Percentiles rank a stretch among this genome's conserved stretches.
These are phyloP conservation scores for Lithophane leautieri DNA, from an alignment of 2,888 invertebrate species.

Conservation along the genomic window DNA sequence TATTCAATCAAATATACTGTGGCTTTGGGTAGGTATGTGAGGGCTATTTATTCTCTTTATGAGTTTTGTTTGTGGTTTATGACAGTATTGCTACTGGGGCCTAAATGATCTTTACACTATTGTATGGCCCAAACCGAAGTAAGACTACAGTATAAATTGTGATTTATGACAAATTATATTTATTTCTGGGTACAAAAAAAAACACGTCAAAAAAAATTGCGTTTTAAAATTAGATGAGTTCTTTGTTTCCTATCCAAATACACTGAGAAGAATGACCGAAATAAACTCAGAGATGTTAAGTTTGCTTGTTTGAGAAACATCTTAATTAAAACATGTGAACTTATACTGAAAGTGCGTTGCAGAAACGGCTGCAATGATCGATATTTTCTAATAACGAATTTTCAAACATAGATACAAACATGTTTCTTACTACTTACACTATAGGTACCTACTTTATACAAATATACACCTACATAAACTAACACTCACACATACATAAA, in stretches of 20 bases:
- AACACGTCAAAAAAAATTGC: background rate
- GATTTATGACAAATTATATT: background rate
- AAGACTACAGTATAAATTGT: background rate
- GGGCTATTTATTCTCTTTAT: constrained; percentile 12
- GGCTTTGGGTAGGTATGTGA: constrained; percentile 1
- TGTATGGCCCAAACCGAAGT: background rate
- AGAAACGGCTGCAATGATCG: background rate
- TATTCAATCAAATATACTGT: constrained; percentile 54
- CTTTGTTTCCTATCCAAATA: background rate
- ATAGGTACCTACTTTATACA: background rate
- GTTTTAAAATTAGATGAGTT: background rate
- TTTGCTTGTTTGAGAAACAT: background rate
- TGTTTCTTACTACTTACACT: background rate
- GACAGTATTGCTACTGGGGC: no score
- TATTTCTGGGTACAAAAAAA: background rate
- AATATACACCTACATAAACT: constrained; percentile 4
- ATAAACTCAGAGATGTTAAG: no score
- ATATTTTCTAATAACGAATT: background rate
- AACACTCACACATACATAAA: constrained; percentile 40
- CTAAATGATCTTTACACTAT: background rate
- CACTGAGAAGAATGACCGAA: background rate
- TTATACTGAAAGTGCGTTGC: background rate
- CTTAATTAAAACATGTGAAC: background rate
- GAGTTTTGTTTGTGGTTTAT: background rate
- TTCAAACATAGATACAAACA: background rate